Evolutionary conservation across 1,140 invertebrate genomes (phyloP).

Genomic region (Samia ricini): DNA sequence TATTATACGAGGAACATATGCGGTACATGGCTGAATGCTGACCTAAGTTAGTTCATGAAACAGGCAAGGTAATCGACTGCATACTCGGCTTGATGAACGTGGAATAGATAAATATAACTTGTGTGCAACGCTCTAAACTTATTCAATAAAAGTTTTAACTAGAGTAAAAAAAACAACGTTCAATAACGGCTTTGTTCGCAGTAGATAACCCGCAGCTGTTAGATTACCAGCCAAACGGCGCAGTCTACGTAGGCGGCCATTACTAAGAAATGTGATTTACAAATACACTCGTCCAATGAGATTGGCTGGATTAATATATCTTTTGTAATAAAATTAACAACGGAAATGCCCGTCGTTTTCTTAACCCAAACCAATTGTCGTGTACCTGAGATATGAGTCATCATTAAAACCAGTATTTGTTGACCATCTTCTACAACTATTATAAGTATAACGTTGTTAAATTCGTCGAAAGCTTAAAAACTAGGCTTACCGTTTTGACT

Average conservation of each 20-base stretch:
- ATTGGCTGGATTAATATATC: neutral
- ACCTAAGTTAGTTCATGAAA: too few species aligned
- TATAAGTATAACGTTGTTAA: neutral
- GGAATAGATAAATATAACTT: too few species aligned
- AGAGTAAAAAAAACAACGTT: neutral
- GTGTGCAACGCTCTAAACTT: too few species aligned
- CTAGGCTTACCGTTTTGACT: neutral
- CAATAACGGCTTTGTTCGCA: neutral
- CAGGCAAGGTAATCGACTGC: too few species aligned
- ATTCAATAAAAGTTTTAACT: neutral
- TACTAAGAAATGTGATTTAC: neutral
- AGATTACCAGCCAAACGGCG: neutral
- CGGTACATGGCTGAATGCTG: too few species aligned
- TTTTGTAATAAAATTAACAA: conserved; percentile 5
- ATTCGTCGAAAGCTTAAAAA: neutral
- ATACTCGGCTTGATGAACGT: too few species aligned
- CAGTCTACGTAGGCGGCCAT: neutral
- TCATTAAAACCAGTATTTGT: neutral
- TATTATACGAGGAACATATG: too few species aligned
- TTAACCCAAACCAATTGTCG: neutral
- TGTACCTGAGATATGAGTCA: neutral
- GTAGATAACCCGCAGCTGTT: neutral
- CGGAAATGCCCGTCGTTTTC: neutral
- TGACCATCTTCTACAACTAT: neutral
- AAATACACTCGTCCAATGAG: neutral